Conservation (phyloP, 1,140 invertebrate genomes). For the Mycetomoellerius zeteki region DNA sequence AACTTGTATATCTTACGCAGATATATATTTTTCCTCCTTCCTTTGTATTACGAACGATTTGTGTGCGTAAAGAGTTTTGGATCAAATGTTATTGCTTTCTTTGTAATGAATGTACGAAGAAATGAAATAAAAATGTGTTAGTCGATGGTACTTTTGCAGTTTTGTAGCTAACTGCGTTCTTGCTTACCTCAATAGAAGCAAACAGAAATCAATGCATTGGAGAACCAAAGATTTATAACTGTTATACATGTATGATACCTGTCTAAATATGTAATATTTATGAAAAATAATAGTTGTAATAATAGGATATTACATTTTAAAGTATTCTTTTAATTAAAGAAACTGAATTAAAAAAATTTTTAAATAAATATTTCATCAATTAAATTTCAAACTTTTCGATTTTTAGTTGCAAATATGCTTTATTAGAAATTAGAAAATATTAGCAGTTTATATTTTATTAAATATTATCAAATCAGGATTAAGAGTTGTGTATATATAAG, state of each 20-base stretch:
- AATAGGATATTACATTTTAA: neutral
- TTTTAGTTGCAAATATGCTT: neutral
- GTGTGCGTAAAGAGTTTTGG: constrained; percentile 72
- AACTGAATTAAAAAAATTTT: neutral
- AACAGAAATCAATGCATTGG: neutral
- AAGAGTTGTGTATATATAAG: neutral
- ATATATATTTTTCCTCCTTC: constrained; percentile 71
- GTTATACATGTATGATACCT: neutral
- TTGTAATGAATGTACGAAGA: constrained; percentile 78
- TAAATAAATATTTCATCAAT: neutral
- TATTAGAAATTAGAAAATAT: neutral
- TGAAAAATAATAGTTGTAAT: neutral
- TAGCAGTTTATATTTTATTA: neutral
- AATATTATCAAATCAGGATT: neutral
- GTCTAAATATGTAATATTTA: neutral
- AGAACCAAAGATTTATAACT: neutral
- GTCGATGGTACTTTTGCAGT: constrained; percentile 47
- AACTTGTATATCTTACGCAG: neutral
- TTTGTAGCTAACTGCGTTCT: neutral
- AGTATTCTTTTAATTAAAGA: no score
- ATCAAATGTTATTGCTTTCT: constrained; percentile 74
- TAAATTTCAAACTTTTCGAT: neutral
- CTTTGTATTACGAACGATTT: constrained; percentile 69
- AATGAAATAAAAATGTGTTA: constrained; percentile 78
- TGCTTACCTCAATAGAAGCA: neutral